Conservation (phyloP, 2,888 invertebrate species). For the Acleris literana region DNA sequence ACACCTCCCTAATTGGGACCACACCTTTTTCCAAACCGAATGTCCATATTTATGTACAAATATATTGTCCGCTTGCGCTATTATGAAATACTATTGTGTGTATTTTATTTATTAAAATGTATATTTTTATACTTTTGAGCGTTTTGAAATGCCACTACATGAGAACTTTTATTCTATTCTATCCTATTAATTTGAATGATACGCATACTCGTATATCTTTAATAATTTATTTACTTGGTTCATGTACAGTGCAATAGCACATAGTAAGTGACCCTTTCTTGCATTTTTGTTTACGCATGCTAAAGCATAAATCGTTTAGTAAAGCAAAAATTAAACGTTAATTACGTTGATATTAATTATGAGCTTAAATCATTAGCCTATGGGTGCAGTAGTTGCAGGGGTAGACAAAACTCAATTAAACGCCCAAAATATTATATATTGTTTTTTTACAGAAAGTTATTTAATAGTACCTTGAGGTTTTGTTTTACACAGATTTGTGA, state of each 20-base stretch:
- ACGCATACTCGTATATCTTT: neutral
- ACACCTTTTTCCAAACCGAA: constrained; percentile 42
- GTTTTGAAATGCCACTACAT: constrained; percentile 16
- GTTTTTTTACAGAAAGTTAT: too few species aligned
- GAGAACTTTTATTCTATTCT: constrained; percentile 19
- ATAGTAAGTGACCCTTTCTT: too few species aligned
- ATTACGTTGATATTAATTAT: too few species aligned
- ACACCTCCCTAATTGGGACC: constrained; percentile 24
- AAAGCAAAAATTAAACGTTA: too few species aligned
- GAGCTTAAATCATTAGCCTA: too few species aligned
- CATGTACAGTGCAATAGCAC: neutral
- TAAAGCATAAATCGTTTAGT: too few species aligned
- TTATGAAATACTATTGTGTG: constrained; percentile 39
- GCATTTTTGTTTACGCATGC: too few species aligned
- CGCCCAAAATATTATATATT: too few species aligned
- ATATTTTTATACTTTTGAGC: constrained; percentile 32
- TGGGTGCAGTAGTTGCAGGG: too few species aligned
- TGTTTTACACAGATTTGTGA: too few species aligned
- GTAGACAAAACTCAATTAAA: too few species aligned
- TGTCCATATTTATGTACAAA: constrained; percentile 52
- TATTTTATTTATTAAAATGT: constrained; percentile 38
- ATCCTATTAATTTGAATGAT: constrained; percentile 26
- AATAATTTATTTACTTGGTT: constrained; percentile 1
- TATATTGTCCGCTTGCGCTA: constrained; percentile 50
- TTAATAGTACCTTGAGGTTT: too few species aligned